Conservation (phyloP, 2,113 vertebrate species). For the Nothobranchius kuhntae region DNA sequence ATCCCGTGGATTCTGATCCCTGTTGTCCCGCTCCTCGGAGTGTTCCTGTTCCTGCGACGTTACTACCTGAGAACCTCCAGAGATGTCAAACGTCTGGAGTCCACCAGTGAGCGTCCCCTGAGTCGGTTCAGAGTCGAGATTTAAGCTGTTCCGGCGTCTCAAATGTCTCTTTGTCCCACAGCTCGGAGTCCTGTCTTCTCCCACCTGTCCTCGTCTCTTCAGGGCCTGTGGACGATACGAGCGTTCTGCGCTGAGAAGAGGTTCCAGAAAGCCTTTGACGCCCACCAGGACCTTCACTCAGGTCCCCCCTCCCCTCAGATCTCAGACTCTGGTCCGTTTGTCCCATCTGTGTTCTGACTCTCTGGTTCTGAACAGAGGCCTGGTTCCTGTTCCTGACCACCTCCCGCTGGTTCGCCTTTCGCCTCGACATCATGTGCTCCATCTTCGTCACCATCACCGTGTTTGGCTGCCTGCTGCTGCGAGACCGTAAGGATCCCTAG, state of each 20-base stretch:
- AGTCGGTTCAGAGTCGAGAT: not conserved
- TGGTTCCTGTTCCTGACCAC: slow-evolving; percentile 96
- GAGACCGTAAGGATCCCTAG: slow-evolving; percentile 81
- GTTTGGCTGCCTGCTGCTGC: slow-evolving; percentile 88
- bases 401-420: slow-evolving; percentile 93
- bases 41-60: slow-evolving; percentile 84
- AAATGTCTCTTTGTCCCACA: slow-evolving; percentile 49
- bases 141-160: not conserved
- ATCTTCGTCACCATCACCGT: slow-evolving; percentile 85
- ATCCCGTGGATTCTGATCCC: slow-evolving; percentile 89
- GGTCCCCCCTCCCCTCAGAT: slow-evolving; percentile 67
- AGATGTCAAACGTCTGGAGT: slow-evolving; percentile 89
- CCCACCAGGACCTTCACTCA: slow-evolving; percentile 92
- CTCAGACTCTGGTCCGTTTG: not conserved
- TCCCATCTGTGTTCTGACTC: not conserved
- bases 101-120: slow-evolving; percentile 82
- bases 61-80: slow-evolving; percentile 89
- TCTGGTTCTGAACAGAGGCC: slow-evolving; percentile 76
- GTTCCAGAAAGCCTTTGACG: slow-evolving; percentile 89
- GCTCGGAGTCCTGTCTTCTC: slow-evolving; percentile 96
- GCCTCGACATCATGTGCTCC: slow-evolving; percentile 91
- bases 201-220: slow-evolving; percentile 92
- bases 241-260: slow-evolving; percentile 87
- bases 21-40: slow-evolving; percentile 81
- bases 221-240: slow-evolving; percentile 94